Percentiles rank a stretch among this genome's conserved stretches.
Conservation (phyloP, 92 coral and sea anemone species). For the Parazoanthus swiftii region DNA sequence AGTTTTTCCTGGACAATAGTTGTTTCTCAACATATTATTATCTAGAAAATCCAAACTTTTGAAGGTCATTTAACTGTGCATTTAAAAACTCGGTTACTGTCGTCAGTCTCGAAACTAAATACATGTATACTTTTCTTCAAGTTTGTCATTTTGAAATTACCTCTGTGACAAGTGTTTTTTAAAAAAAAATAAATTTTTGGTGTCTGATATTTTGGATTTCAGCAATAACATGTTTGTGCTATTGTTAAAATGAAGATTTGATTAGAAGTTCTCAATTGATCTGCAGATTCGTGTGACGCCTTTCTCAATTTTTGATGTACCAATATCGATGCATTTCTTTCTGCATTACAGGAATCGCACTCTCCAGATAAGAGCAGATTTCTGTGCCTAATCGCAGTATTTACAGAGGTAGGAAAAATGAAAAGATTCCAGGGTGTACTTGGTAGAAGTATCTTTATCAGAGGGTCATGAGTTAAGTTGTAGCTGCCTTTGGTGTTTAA, state of each 20-base stretch:
- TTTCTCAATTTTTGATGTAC: not conserved
- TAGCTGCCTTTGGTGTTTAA: not conserved
- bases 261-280: not conserved
- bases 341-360: not conserved
- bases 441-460: not conserved
- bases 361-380: conserved; percentile 27
- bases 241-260: not conserved
- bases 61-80: not conserved
- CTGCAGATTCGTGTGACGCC: not conserved
- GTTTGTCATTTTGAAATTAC: not conserved
- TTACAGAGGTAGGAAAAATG: conserved; percentile 32
- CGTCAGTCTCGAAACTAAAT: not conserved
- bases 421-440: not conserved
- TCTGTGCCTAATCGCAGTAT: not conserved
- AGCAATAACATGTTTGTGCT: not conserved
- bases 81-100: not conserved
- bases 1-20: not conserved
- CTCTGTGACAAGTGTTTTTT: not conserved
- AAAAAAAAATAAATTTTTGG: not conserved
- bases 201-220: not conserved
- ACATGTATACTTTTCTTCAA: not conserved
- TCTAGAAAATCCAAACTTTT: not conserved
- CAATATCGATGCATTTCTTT: not conserved
- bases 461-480: not conserved
- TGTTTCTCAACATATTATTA: not conserved